Evolutionary conservation across 2,888 invertebrate species (phyloP), one percentile per base, ranked within the genome.

Genomic region (Rotaria sp.): DNA sequence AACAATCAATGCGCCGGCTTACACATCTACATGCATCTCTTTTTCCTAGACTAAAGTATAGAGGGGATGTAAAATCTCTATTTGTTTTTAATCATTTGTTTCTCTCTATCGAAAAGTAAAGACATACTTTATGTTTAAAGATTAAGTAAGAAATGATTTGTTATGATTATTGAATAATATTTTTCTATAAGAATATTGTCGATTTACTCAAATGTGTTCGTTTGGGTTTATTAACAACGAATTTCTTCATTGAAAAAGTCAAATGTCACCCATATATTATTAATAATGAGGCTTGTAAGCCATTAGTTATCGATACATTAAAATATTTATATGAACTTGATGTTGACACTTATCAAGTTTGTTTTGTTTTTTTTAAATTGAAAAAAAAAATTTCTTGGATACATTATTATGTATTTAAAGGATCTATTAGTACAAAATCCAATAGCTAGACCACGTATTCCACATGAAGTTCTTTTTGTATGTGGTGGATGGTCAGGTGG

Each of bases 261-360:
- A 91, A 91, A 88, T 87, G 86, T 84, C 95, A 96, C 90, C 94
- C 94, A 0, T 96, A 95, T 90, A 95, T 97, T 0, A 93, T 94
- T 24, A 94, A 94, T 85, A 94, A 95, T 89, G 95, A 95, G 88
- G 94, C 94, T 21, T 95, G 96, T 88, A 93, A 95, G 30, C 96
- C 96, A 0, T 94, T 96, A 88, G 94, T 96, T 88, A 95, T 96
- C 57, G 96, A 96, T 91, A 96, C 96, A 0, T 92, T 96, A 67
- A 95, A 95, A 90, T 96, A 96, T 91, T 93, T 96, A 84, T 96
- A 96, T 91, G 96, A 96, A 90, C 92, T 96, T 89, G 96, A 96
- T 92, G 95, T 95, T 93, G 95, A 95, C 88, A 93, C 93, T 90
- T 94, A 92, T 85, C 91, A 94, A 90, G 94, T 95, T 85, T 85